These are phyloP conservation scores for Clivina fossor DNA, from an alignment of 2,888 invertebrate species.

Conservation along the genomic window DNA sequence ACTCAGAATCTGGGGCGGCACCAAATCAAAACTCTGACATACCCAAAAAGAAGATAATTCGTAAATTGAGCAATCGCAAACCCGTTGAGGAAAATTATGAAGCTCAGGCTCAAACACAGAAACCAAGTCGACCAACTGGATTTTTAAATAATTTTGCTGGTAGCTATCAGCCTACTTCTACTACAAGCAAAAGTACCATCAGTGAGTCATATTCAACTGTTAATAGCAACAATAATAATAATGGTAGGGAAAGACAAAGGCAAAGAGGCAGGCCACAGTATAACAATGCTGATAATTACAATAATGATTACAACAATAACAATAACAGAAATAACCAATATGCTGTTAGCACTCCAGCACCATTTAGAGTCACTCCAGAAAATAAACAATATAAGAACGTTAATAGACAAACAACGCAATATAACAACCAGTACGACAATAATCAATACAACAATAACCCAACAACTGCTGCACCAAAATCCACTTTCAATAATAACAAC, in stretches of 20 bases:
- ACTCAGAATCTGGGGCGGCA: conserved; percentile 50
- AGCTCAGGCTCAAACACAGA: conserved; percentile 46
- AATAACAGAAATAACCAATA: conserved; percentile 35
- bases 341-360: conserved; percentile 51
- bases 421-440: conserved; percentile 32
- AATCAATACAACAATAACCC: conserved; percentile 39
- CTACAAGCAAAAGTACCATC: conserved; percentile 48
- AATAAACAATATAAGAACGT: conserved; percentile 32
- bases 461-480: conserved; percentile 31
- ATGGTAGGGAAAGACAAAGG: conserved; percentile 36
- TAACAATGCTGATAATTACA: conserved; percentile 45
- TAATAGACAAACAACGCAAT: conserved; percentile 29
- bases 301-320: conserved; percentile 36
- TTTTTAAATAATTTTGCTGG: conserved; percentile 55
- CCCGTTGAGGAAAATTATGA: conserved; percentile 52
- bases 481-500: conserved; percentile 37
- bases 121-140: conserved; percentile 49
- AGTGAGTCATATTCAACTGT: conserved; percentile 46
- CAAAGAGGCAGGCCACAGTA: conserved; percentile 32
- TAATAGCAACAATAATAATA: conserved; percentile 42
- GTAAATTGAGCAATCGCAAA: conserved; percentile 51
- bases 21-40: conserved; percentile 52
- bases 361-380: conserved; percentile 49
- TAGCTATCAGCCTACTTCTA: conserved; percentile 55
- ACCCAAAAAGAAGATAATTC: conserved; percentile 52